These are phyloP conservation scores for Drosophila siamana DNA, from an alignment of 2,888 invertebrate species.

Conservation along the genomic window DNA sequence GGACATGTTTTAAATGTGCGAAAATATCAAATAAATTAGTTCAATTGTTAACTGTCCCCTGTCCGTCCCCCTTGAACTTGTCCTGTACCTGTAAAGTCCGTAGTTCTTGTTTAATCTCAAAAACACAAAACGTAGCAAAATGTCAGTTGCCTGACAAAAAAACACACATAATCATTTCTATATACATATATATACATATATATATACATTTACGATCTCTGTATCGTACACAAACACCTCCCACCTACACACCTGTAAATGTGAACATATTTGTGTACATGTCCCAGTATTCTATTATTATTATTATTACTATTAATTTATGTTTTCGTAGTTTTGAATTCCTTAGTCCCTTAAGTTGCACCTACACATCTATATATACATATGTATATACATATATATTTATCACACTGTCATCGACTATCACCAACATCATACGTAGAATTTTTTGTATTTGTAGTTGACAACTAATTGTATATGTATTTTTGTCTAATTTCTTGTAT, in stretches of 20 bases:
- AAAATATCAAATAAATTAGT: conserved; percentile 20
- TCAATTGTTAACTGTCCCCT: conserved; percentile 53
- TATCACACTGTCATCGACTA: conserved; percentile 2
- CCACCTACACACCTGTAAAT: conserved; percentile 14
- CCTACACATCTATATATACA: conserved; percentile 52
- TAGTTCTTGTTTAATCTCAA: conserved; percentile 55
- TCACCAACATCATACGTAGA: conserved; percentile 56
- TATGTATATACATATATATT: conserved; percentile 31
- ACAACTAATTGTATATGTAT: conserved; percentile 84
- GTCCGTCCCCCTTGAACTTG: conserved; percentile 16
- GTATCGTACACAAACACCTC: conserved; percentile 33
- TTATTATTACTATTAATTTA: conserved; percentile 45
- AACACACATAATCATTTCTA: conserved; percentile 35
- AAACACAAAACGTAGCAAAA: conserved; percentile 41
- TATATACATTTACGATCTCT: conserved; percentile 19
- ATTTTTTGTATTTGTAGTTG: conserved; percentile 76
- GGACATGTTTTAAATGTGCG: conserved; percentile 65
- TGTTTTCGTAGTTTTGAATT: conserved; percentile 62
- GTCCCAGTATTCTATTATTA: conserved; percentile 52
- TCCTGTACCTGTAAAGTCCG: conserved; percentile 45
- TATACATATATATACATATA: conserved; percentile 34
- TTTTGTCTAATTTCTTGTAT: conserved; percentile 85
- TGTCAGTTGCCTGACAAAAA: conserved; percentile 54
- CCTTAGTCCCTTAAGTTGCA: conserved; percentile 59
- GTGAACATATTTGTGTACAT: conserved; percentile 17